These are phyloP conservation scores for Pelobates cultripes DNA, from an alignment of 2,797 vertebrate species.

Conservation along the genomic window DNA sequence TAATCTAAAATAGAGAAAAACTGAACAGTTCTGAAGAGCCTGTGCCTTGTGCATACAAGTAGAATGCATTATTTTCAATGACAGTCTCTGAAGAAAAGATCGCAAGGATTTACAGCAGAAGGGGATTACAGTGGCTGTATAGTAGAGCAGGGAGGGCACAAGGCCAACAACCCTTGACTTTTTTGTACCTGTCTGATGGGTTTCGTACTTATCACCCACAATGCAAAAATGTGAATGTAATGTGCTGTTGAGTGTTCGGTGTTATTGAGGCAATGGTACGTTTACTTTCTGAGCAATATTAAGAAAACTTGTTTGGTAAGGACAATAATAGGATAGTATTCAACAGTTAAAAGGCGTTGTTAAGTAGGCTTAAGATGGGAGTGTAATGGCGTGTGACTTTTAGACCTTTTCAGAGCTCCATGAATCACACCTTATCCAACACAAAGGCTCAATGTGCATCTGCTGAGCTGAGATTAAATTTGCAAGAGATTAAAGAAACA, in stretches of 20 bases:
- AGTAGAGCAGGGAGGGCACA: neutral
- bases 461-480: constrained; percentile 50
- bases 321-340: constrained; percentile 20
- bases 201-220: no score
- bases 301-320: neutral
- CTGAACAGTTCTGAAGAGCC: no score
- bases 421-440: constrained; percentile 22
- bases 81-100: neutral
- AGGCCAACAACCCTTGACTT: no score
- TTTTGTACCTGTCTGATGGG: no score
- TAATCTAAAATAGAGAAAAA: no score
- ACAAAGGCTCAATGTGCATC: constrained; percentile 34
- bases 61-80: no score
- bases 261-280: no score
- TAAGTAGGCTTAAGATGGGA: constrained; percentile 37
- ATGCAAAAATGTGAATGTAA: no score
- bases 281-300: no score
- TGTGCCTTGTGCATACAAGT: no score
- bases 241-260: no score
- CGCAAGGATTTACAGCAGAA: neutral
- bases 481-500: constrained; percentile 46
- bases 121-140: neutral
- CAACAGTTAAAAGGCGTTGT: constrained; percentile 10
- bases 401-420: constrained; percentile 20
- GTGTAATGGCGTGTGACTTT: constrained; percentile 13